Percentiles rank a stretch among this genome's conserved stretches.
These are phyloP conservation scores for Embidobia sp. DNA, from an alignment of 2,888 invertebrate species.

Conservation along the genomic window DNA sequence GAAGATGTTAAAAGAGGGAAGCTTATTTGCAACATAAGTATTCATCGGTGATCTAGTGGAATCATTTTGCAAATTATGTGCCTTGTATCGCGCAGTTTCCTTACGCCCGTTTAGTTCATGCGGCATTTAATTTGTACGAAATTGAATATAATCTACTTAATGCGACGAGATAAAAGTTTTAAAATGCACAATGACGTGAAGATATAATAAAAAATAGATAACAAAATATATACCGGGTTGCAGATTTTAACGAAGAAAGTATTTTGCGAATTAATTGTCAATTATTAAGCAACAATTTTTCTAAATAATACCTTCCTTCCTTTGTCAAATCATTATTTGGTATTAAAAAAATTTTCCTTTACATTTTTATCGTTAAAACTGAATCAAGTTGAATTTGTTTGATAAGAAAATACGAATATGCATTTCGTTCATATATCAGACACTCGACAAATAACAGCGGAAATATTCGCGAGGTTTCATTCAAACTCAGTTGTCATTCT, in stretches of 20 bases:
- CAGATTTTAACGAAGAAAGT: too few species aligned
- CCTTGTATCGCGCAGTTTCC: background rate
- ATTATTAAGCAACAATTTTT: too few species aligned
- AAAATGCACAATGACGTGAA: background rate
- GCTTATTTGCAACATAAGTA: slow-evolving; percentile 2
- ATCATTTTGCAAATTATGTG: slow-evolving; percentile 8
- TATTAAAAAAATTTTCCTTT: too few species aligned
- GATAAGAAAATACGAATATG: too few species aligned
- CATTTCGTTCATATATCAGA: too few species aligned
- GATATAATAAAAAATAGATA: background rate
- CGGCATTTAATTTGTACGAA: slow-evolving; percentile 14
- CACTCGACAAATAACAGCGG: too few species aligned
- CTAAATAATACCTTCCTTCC: too few species aligned
- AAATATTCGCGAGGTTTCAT: background rate
- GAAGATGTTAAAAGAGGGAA: background rate
- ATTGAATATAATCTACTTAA: background rate
- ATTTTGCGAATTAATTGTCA: too few species aligned
- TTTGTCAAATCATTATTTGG: too few species aligned
- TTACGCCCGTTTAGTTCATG: background rate
- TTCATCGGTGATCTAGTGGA: background rate
- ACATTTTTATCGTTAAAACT: too few species aligned
- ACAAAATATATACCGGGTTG: too few species aligned
- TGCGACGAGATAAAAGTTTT: slow-evolving; percentile 1
- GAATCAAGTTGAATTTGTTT: too few species aligned
- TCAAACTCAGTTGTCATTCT: slow-evolving; percentile 7